phyloP scores from a whole-genome alignment of 2,113 vertebrate species.

The Tachuris rubrigastra region DNA sequence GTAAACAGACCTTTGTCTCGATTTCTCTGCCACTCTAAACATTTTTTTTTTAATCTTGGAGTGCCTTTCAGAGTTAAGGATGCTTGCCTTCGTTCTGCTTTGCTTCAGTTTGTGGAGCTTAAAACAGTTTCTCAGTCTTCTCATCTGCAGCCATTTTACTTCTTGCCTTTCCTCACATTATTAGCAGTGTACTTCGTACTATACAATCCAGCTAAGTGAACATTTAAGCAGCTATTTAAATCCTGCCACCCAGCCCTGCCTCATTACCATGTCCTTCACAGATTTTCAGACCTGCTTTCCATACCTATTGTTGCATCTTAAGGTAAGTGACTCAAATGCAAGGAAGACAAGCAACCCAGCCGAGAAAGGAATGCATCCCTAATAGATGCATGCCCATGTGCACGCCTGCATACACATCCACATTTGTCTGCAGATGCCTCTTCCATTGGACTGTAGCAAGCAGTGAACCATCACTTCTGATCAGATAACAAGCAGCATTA shows the following conservation, averaged over 20 bases:
- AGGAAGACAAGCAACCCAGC: neutral
- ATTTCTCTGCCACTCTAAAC: neutral
- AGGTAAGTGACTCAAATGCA: neutral
- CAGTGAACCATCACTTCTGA: neutral
- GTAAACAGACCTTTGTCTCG: neutral
- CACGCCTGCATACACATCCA: fast-evolving
- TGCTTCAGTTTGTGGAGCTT: neutral
- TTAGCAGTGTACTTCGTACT: neutral
- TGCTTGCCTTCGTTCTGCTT: neutral
- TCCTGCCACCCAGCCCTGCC: neutral
- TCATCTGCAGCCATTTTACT: neutral
- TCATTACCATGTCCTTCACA: neutral
- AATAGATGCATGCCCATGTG: too few relatives aligned
- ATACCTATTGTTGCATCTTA: neutral
- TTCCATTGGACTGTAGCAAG: neutral
- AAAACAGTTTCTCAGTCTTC: neutral
- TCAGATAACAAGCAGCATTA: neutral
- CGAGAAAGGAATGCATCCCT: neutral
- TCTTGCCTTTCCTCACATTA: neutral
- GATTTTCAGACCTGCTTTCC: neutral
- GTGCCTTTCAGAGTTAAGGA: neutral
- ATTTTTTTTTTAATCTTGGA: neutral
- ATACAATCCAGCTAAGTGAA: neutral
- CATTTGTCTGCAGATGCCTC: neutral
- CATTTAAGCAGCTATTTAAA: neutral